These are phyloP conservation scores for Chironomus riparius DNA, from an alignment of 2,888 invertebrate genomes.

Conservation along the genomic window DNA sequence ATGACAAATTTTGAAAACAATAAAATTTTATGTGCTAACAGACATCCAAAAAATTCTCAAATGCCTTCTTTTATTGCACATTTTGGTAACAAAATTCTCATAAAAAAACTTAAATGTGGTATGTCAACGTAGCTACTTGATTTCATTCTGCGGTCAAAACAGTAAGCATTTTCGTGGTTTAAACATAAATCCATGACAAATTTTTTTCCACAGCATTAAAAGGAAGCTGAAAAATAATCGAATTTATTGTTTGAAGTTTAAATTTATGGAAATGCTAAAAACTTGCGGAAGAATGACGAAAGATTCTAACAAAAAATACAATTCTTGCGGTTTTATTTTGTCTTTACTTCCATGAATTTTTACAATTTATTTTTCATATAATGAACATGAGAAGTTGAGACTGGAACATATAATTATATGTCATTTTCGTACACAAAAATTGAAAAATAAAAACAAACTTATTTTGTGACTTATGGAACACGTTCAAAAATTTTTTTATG, in stretches of 20 bases:
- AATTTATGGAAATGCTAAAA: no score
- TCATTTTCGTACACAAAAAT: conserved; percentile 20
- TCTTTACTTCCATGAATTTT: no score
- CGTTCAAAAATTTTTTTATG: background rate
- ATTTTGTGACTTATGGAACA: conserved; percentile 21
- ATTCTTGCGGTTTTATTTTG: no score
- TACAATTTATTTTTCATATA: no score
- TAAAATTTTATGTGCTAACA: no score
- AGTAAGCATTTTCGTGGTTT: background rate
- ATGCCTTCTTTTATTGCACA: background rate
- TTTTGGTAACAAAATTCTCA: background rate
- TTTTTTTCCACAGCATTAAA: background rate
- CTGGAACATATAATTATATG: conserved; percentile 18
- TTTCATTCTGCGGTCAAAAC: background rate
- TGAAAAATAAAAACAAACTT: conserved; percentile 17
- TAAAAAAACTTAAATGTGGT: background rate
- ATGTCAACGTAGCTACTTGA: background rate
- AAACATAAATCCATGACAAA: background rate
- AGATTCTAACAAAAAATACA: no score
- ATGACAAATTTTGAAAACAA: no score
- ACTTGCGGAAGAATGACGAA: no score
- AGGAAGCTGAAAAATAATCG: background rate
- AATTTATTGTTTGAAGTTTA: background rate
- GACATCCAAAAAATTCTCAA: no score
- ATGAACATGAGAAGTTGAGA: background rate